Evolutionary conservation across 1,140 invertebrate species (phyloP).

Genomic region (Drosophila novamexicana): DNA sequence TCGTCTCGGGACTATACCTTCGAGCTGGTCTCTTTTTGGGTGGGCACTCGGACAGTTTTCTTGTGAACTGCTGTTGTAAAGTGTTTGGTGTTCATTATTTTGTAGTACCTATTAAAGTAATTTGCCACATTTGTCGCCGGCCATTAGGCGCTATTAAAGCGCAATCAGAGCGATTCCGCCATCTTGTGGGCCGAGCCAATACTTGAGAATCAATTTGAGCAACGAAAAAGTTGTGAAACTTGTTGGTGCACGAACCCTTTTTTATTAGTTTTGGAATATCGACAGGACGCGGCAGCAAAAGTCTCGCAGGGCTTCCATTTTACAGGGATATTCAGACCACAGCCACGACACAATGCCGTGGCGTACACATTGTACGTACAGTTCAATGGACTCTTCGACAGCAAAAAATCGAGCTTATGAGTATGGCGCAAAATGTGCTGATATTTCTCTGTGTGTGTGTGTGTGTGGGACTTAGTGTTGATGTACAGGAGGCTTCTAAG

Average conservation of each 20-base stretch:
- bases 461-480: conserved; percentile 1
- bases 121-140: conserved; percentile 80
- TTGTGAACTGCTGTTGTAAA: conserved; percentile 36
- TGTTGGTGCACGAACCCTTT: conserved; percentile 56
- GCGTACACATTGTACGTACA: conserved; percentile 28
- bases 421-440: conserved; percentile 25
- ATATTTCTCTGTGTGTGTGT: conserved; percentile 21
- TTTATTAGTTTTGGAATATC: conserved; percentile 73
- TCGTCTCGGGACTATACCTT: not conserved
- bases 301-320: conserved; percentile 22
- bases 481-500: conserved; percentile 41
- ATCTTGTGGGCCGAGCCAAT: conserved; percentile 12
- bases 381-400: conserved; percentile 63
- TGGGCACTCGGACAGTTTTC: not conserved
- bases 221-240: conserved; percentile 66
- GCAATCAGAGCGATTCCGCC: conserved; percentile 65
- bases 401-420: conserved; percentile 24
- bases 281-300: conserved; percentile 11
- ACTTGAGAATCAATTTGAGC: conserved; percentile 70
- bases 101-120: conserved; percentile 73
- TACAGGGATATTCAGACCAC: conserved; percentile 58
- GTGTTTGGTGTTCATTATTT: conserved; percentile 73
- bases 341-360: conserved; percentile 37
- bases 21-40: not conserved
- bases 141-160: conserved; percentile 77